phyloP scores from a whole-genome alignment of 2,888 invertebrate species.

The Drosophila koepferae region DNA sequence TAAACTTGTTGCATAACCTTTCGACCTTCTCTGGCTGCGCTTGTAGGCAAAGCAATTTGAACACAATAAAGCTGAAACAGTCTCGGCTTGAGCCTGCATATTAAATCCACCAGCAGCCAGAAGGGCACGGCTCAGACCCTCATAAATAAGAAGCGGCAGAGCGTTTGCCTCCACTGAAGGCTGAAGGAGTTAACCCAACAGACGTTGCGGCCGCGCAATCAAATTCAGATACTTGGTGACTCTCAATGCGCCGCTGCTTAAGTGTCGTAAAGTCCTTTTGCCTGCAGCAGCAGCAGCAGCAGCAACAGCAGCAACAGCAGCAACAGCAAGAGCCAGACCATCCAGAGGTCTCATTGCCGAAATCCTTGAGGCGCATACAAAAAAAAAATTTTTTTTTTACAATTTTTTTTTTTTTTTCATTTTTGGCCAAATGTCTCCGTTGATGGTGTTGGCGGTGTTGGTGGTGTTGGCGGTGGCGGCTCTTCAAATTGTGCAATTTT shows the following conservation, averaged over 20 bases:
- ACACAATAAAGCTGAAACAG: slow-evolving; percentile 50
- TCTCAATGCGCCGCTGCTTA: slow-evolving; percentile 60
- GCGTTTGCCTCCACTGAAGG: background rate
- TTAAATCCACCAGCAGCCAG: slow-evolving; percentile 43
- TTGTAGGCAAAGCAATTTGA: slow-evolving; percentile 52
- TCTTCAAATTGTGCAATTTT: slow-evolving; percentile 79
- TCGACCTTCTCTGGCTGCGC: background rate
- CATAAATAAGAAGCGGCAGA: slow-evolving; percentile 63
- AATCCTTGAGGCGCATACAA: slow-evolving; percentile 67
- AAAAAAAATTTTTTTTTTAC: background rate
- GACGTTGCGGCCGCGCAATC: slow-evolving; percentile 75
- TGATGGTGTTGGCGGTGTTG: slow-evolving; percentile 29
- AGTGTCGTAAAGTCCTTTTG: slow-evolving; percentile 80
- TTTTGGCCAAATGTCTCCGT: slow-evolving; percentile 68
- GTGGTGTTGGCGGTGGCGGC: slow-evolving; percentile 34
- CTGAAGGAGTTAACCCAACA: slow-evolving; percentile 46
- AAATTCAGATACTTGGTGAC: slow-evolving; percentile 78
- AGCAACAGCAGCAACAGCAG: slow-evolving; percentile 14
- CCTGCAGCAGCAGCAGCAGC: slow-evolving; percentile 38
- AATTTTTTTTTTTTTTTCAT: slow-evolving; percentile 20
- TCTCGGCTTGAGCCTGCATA: slow-evolving; percentile 48
- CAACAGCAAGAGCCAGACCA: slow-evolving; percentile 26
- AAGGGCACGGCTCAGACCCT: slow-evolving; percentile 46
- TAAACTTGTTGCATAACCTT: slow-evolving; percentile 5
- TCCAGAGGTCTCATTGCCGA: slow-evolving; percentile 64